Percentiles rank a stretch among this genome's conserved stretches.
These are phyloP conservation scores for Watsonalla cultraria DNA, from an alignment of 2,888 invertebrate genomes.

Conservation along the genomic window DNA sequence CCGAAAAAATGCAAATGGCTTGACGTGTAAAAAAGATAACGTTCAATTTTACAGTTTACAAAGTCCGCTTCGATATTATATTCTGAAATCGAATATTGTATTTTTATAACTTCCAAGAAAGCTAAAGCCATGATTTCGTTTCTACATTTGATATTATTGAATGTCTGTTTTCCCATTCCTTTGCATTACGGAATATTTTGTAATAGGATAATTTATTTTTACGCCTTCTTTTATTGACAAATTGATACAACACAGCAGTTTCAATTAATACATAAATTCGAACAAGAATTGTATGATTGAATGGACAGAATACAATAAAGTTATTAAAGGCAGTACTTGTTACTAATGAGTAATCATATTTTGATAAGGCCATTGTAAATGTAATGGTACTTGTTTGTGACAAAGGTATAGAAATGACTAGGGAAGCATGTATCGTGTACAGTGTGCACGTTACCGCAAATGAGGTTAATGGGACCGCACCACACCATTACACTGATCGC, in stretches of 20 bases:
- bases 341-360: too few species aligned
- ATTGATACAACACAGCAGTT: not conserved
- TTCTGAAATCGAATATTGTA: not conserved
- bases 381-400: conserved; percentile 39
- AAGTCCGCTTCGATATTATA: not conserved
- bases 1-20: not conserved
- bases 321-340: too few species aligned
- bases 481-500: conserved; percentile 66
- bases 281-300: too few species aligned
- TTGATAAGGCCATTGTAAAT: too few species aligned
- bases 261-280: not conserved
- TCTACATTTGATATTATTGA: conserved; percentile 31
- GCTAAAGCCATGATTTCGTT: conserved; percentile 12
- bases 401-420: conserved; percentile 45
- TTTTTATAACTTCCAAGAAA: not conserved
- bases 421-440: conserved; percentile 50
- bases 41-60: not conserved
- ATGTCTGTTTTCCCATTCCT: conserved; percentile 41
- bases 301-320: too few species aligned
- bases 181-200: not conserved
- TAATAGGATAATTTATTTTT: too few species aligned
- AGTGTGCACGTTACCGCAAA: conserved; percentile 43
- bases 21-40: not conserved
- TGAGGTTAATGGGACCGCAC: conserved; percentile 67
- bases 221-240: too few species aligned